phyloP scores from a whole-genome alignment of 2,888 invertebrate genomes.

The Netelia fuscicornis region DNA sequence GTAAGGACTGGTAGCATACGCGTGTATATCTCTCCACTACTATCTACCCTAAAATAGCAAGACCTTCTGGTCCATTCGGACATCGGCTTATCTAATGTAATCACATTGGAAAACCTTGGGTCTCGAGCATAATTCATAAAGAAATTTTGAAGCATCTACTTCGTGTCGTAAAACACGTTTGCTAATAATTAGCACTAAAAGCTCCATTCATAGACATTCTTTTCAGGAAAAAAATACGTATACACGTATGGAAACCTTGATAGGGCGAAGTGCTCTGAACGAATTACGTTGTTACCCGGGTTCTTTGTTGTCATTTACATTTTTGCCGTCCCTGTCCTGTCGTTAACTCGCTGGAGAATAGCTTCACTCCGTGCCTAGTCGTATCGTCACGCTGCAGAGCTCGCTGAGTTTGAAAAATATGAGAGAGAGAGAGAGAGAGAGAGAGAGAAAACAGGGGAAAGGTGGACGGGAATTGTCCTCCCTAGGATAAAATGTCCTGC shows the following conservation, averaged over 20 bases:
- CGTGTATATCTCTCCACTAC: conserved; percentile 34
- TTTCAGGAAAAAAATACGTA: no score
- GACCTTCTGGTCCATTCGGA: conserved; percentile 27
- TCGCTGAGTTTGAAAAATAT: not conserved
- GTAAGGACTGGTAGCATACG: conserved; percentile 2
- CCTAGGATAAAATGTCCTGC: not conserved
- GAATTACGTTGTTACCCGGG: no score
- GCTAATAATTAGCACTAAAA: not conserved
- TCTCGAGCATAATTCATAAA: not conserved
- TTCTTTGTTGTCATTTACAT: not conserved
- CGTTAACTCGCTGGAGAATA: not conserved
- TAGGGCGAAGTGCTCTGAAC: no score
- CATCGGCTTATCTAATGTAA: conserved; percentile 21
- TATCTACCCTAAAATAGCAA: conserved; percentile 43
- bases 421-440: not conserved
- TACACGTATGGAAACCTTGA: no score
- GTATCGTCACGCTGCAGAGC: not conserved
- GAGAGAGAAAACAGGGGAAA: not conserved
- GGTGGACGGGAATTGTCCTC: not conserved
- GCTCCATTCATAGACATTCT: no score
- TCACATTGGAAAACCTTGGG: not conserved
- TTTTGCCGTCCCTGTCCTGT: not conserved
- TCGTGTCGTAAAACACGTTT: not conserved
- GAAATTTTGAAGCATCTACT: conserved; percentile 10
- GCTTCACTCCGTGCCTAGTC: not conserved